These are phyloP conservation scores for Pipra filicauda DNA, from an alignment of 2,113 vertebrate genomes.

Conservation along the genomic window DNA sequence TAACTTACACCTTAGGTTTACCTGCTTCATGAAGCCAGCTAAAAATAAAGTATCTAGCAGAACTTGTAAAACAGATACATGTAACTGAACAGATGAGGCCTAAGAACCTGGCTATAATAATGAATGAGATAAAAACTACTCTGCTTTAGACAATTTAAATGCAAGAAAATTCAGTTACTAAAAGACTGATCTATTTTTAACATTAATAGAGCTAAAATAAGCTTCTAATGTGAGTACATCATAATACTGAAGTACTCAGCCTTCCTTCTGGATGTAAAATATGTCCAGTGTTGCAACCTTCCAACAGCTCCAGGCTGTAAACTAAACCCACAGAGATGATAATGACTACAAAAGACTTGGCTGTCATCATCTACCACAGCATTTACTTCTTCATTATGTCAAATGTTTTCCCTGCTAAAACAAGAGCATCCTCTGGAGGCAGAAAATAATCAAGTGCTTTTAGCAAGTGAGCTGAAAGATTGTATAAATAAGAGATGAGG, in stretches of 20 bases:
- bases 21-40: not conserved
- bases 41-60: not conserved
- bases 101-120: not conserved
- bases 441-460: constrained; percentile 43
- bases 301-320: constrained; percentile 30
- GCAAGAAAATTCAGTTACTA: not conserved
- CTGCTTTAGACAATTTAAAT: not conserved
- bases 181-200: constrained; percentile 6
- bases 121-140: not conserved
- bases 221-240: not conserved
- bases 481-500: constrained; percentile 31
- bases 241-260: not conserved
- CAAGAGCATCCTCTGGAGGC: constrained; percentile 45
- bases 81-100: not conserved
- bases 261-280: constrained; percentile 9
- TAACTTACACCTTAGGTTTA: not conserved
- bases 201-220: not conserved
- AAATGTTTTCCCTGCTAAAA: constrained; percentile 34
- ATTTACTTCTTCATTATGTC: constrained; percentile 39
- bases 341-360: constrained; percentile 18
- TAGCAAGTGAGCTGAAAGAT: constrained; percentile 2
- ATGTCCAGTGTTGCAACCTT: constrained; percentile 9
- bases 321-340: constrained; percentile 21
- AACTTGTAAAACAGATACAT: not conserved
- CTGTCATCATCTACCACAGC: constrained; percentile 7